A percentile compares a stretch with the other conserved stretches of the same genome.
phyloP scores from a whole-genome alignment of 2,113 vertebrate species.

The Hippocampus comes region DNA sequence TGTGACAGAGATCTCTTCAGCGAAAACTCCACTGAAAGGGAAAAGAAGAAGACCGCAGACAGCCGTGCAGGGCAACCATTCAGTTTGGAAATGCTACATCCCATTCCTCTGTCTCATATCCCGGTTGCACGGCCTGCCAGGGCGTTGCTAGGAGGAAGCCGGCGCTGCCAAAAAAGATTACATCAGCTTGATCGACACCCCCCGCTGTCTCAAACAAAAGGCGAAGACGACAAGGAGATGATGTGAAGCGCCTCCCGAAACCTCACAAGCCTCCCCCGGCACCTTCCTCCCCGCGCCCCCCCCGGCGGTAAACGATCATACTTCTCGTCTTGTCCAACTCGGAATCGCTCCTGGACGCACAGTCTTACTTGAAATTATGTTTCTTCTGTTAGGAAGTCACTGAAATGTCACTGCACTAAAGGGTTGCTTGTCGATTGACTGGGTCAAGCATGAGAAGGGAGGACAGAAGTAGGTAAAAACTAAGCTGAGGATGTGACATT shows the following conservation, averaged over 20 bases:
- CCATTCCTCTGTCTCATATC: slow-evolving; percentile 28
- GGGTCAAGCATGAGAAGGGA: background rate
- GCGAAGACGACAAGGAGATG: slow-evolving; percentile 33
- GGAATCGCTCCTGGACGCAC: slow-evolving; percentile 23
- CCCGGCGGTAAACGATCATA: slow-evolving; percentile 24
- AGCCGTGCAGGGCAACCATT: slow-evolving; percentile 38
- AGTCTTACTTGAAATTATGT: background rate
- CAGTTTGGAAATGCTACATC: slow-evolving; percentile 42
- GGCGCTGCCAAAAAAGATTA: slow-evolving; percentile 45
- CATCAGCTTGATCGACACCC: slow-evolving; percentile 44
- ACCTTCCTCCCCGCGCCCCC: background rate
- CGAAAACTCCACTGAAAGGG: slow-evolving; percentile 34
- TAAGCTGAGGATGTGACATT: no score
- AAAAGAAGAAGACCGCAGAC: background rate
- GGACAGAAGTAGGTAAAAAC: no score
- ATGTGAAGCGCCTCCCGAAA: slow-evolving; percentile 46
- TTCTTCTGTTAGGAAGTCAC: slow-evolving; percentile 19
- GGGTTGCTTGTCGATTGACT: background rate
- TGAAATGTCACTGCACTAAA: slow-evolving; percentile 6
- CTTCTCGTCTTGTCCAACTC: slow-evolving; percentile 44
- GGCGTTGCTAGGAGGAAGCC: slow-evolving; percentile 47
- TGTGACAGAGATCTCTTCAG: background rate
- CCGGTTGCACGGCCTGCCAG: slow-evolving; percentile 34
- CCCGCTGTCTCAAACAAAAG: slow-evolving; percentile 38
- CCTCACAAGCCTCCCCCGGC: slow-evolving; percentile 6